Percentiles rank a stretch among this genome's conserved stretches.
Evolutionary conservation across 2,113 vertebrate genomes (phyloP).

Genomic region (Channa maculata): DNA sequence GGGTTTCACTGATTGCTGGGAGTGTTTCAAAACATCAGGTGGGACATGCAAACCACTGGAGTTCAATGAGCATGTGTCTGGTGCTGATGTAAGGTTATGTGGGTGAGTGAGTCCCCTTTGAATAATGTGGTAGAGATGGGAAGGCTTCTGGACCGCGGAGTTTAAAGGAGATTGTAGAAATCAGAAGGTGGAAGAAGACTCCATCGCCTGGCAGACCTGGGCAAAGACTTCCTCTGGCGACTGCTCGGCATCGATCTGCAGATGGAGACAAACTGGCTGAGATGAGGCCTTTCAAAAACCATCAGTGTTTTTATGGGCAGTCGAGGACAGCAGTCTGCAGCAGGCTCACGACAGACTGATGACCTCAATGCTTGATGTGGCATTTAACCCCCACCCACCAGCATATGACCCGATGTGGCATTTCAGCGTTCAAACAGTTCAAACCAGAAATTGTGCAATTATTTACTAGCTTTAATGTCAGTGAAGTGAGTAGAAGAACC

Average conservation of each 20-base stretch:
- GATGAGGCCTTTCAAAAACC: conserved; percentile 14
- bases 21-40: conserved; percentile 11
- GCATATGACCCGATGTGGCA: conserved; percentile 41
- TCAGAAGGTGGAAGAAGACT: conserved; percentile 81
- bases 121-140: conserved; percentile 1
- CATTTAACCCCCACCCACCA: conserved; percentile 36
- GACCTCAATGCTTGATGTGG: conserved; percentile 39
- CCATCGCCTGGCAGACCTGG: conserved; percentile 88
- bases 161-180: conserved; percentile 3
- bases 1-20: conserved; percentile 38
- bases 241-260: conserved; percentile 91
- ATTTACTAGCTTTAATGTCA: neutral
- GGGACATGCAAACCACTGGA: conserved; percentile 66
- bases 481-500: neutral
- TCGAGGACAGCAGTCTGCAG: neutral
- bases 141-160: conserved; percentile 24
- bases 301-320: neutral
- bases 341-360: conserved; percentile 15
- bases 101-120: conserved; percentile 18
- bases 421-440: conserved; percentile 46
- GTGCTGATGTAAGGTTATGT: conserved; percentile 30
- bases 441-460: conserved; percentile 8
- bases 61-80: conserved; percentile 34
- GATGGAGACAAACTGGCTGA: conserved; percentile 35
- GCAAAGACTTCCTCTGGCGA: conserved; percentile 89